These are phyloP conservation scores for Priapulus caudatus DNA, from an alignment of 2,888 invertebrate species.

Conservation along the genomic window DNA sequence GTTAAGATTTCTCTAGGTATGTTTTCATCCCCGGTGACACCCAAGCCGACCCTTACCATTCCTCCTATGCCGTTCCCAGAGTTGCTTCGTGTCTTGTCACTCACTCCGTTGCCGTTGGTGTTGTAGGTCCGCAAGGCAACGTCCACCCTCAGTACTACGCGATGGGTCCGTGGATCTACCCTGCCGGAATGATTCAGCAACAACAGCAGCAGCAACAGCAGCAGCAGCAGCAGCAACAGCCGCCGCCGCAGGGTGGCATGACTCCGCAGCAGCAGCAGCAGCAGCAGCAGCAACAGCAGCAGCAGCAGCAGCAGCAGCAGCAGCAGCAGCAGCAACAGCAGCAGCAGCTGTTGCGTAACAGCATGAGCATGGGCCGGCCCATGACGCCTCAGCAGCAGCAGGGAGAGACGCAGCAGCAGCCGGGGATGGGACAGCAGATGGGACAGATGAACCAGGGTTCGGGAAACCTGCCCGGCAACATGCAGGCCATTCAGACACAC, in stretches of 20 bases:
- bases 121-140: too few species aligned
- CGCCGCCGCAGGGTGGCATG: slow-evolving; percentile 18
- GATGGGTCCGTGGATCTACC: background rate
- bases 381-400: background rate
- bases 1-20: too few species aligned
- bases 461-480: too few species aligned
- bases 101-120: too few species aligned
- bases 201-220: slow-evolving; percentile 31
- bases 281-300: background rate
- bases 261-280: slow-evolving; percentile 60
- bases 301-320: background rate
- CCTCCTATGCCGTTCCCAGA: too few species aligned
- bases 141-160: slow-evolving; percentile 1
- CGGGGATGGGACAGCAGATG: background rate
- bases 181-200: slow-evolving; percentile 21
- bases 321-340: background rate
- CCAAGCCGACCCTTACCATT: too few species aligned
- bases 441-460: background rate
- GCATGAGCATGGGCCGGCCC: background rate
- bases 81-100: too few species aligned
- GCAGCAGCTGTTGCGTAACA: background rate
- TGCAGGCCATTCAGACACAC: too few species aligned
- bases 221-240: slow-evolving; percentile 9
- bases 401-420: background rate
- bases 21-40: too few species aligned